phyloP scores from a whole-genome alignment of 1,140 invertebrate genomes.

The Magallana gigas region DNA sequence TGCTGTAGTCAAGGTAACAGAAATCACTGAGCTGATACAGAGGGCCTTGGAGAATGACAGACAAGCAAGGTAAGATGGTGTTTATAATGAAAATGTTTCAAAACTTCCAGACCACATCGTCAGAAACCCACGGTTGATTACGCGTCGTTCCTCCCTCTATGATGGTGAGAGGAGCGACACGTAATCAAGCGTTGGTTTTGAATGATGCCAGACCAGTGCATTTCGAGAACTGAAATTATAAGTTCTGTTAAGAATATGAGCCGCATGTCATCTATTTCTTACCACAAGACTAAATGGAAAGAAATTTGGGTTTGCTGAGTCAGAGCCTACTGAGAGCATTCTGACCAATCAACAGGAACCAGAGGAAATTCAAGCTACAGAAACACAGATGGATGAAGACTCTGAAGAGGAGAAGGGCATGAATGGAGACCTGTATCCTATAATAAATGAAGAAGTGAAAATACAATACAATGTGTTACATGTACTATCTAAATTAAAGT shows the following conservation, averaged over 20 bases:
- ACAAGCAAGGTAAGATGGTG: slow-evolving; percentile 67
- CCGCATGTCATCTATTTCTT: no score
- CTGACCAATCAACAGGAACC: slow-evolving; percentile 64
- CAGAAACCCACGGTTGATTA: no score
- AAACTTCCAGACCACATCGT: no score
- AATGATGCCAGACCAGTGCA: no score
- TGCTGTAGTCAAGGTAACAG: slow-evolving; percentile 86
- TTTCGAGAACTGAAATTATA: no score
- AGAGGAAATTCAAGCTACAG: slow-evolving; percentile 50
- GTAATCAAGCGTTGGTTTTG: no score
- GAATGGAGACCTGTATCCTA: slow-evolving; percentile 39
- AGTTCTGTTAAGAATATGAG: no score
- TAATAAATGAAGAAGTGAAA: slow-evolving; percentile 2
- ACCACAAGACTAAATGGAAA: slow-evolving; percentile 64
- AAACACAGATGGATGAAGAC: slow-evolving; percentile 28
- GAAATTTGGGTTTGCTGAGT: slow-evolving; percentile 75
- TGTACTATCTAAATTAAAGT: neutral
- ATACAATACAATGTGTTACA: neutral
- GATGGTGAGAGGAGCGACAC: no score
- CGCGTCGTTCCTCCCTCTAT: no score
- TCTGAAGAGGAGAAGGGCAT: neutral
- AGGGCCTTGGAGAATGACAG: slow-evolving; percentile 86
- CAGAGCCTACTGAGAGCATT: slow-evolving; percentile 63
- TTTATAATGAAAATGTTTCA: no score
- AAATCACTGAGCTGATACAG: slow-evolving; percentile 88